Conservation (phyloP, 1,140 invertebrate genomes). For the Drosophila ercepeae region DNA sequence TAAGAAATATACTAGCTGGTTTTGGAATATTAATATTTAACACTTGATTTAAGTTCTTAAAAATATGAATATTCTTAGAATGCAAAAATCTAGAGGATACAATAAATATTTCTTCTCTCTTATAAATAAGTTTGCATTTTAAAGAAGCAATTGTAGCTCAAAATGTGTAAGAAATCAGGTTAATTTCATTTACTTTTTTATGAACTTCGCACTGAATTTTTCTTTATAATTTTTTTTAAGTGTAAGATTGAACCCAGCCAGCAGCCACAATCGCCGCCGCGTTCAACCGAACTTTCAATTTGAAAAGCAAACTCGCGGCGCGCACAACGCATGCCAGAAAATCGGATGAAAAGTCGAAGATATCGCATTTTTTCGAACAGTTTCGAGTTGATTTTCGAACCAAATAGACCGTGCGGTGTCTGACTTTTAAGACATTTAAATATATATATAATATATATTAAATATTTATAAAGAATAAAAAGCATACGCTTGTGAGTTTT, state of each 20-base stretch:
- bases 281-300: constrained; percentile 7
- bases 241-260: background rate
- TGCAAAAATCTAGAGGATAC: too few species aligned
- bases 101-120: too few species aligned
- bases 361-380: background rate
- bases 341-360: constrained; percentile 1
- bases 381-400: background rate
- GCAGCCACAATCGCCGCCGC: background rate
- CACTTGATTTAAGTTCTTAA: too few species aligned
- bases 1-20: background rate
- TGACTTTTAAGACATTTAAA: background rate
- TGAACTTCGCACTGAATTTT: too few species aligned
- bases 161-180: too few species aligned
- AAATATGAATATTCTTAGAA: too few species aligned
- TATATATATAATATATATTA: background rate
- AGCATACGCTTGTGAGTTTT: background rate
- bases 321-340: background rate
- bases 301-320: constrained; percentile 3
- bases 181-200: too few species aligned
- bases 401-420: background rate
- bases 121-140: too few species aligned
- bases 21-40: too few species aligned
- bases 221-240: background rate
- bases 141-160: too few species aligned
- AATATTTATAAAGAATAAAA: background rate